Conservation (phyloP, 2,888 invertebrate genomes). For the Drosophila yooni region DNA sequence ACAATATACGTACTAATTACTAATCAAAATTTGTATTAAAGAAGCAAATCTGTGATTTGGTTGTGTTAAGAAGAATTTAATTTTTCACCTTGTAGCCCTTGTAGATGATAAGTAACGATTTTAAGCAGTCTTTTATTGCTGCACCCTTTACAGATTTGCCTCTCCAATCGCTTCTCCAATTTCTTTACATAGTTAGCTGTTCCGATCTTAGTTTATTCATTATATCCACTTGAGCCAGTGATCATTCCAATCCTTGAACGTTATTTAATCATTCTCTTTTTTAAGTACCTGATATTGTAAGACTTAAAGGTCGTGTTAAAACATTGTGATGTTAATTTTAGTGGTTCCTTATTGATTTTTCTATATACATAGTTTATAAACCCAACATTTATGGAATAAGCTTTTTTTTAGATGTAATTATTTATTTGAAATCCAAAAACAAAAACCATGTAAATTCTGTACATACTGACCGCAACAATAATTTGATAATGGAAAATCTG, state of each 20-base stretch:
- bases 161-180: not conserved
- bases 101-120: conserved; percentile 23
- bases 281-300: conserved; percentile 15
- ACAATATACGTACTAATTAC: conserved; percentile 23
- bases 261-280: not conserved
- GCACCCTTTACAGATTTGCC: conserved; percentile 1
- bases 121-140: not conserved
- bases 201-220: not conserved
- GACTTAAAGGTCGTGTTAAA: conserved; percentile 16
- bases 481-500: conserved; percentile 5
- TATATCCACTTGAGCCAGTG: conserved; percentile 1
- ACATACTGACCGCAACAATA: not conserved
- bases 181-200: not conserved
- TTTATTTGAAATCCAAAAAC: not conserved
- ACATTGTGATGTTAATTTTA: conserved; percentile 42
- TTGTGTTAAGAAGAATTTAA: conserved; percentile 26
- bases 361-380: conserved; percentile 14
- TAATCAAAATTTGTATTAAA: conserved; percentile 33
- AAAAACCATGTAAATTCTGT: not conserved
- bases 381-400: not conserved
- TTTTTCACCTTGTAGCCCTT: conserved; percentile 10
- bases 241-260: not conserved
- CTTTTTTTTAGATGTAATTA: not conserved
- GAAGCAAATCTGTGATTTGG: conserved; percentile 57
- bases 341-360: conserved; percentile 2